phyloP scores from a whole-genome alignment of 2,888 invertebrate genomes.

The Spodoptera picta region DNA sequence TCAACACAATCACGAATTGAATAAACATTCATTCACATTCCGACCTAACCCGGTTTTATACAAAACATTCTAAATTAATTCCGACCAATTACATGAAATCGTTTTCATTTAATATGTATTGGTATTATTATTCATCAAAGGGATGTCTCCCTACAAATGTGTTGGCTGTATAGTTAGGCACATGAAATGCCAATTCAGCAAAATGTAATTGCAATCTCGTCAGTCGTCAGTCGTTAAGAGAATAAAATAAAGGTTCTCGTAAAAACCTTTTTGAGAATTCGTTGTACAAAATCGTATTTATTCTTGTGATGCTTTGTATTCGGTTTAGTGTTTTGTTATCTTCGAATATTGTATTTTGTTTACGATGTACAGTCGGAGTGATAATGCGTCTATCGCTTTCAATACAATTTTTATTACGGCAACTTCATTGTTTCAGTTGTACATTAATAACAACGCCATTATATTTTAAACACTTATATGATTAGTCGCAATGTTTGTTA shows the following conservation, averaged over 20 bases:
- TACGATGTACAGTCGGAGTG: no score
- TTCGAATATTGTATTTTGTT: no score
- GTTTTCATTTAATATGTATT: neutral
- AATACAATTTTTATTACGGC: no score
- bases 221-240: slow-evolving; percentile 30
- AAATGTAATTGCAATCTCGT: slow-evolving; percentile 52
- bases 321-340: neutral
- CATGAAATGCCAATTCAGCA: slow-evolving; percentile 44
- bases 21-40: neutral
- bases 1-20: no score
- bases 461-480: no score
- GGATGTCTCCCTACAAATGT: slow-evolving; percentile 18
- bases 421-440: no score
- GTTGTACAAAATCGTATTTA: slow-evolving; percentile 21
- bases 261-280: slow-evolving; percentile 32
- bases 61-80: no score
- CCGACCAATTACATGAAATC: no score
- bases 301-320: slow-evolving; percentile 16
- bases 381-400: no score
- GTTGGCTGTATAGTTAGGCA: slow-evolving; percentile 22
- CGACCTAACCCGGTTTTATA: no score
- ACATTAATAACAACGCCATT: no score
- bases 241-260: slow-evolving; percentile 39
- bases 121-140: slow-evolving; percentile 6
- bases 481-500: no score